Conservation (phyloP, 1,140 invertebrate genomes). For the Bombyx mandarina region DNA sequence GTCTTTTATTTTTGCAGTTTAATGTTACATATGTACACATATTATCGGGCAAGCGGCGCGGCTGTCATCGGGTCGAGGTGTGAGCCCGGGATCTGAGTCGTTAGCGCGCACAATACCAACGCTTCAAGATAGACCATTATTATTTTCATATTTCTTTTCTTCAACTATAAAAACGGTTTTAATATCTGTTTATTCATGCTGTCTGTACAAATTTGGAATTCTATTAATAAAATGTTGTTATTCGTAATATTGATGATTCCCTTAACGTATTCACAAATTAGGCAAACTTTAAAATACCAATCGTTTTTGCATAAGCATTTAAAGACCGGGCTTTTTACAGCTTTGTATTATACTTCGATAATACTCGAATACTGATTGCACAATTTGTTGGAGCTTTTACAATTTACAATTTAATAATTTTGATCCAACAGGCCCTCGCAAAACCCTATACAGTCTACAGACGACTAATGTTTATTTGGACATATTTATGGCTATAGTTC, state of each 20-base stretch:
- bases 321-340: no score
- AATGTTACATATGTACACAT: slow-evolving; percentile 71
- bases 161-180: neutral
- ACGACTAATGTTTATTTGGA: slow-evolving; percentile 70
- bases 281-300: no score
- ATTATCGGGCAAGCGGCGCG: slow-evolving; percentile 52
- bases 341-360: no score
- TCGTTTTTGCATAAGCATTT: no score
- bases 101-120: slow-evolving; percentile 47
- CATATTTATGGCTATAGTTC: slow-evolving; percentile 71
- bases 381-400: no score
- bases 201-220: no score
- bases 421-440: slow-evolving; percentile 31
- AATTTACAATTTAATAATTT: neutral
- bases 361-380: no score
- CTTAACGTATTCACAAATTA: no score
- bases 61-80: slow-evolving; percentile 41
- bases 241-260: no score
- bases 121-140: slow-evolving; percentile 28
- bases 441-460: slow-evolving; percentile 38
- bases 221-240: no score
- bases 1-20: slow-evolving; percentile 69
- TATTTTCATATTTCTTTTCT: slow-evolving; percentile 22
- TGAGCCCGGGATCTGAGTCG: slow-evolving; percentile 21
- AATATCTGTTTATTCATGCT: neutral